These are phyloP conservation scores for Stenopsyche tienmushanensis DNA, from an alignment of 1,140 invertebrate genomes.

Conservation along the genomic window DNA sequence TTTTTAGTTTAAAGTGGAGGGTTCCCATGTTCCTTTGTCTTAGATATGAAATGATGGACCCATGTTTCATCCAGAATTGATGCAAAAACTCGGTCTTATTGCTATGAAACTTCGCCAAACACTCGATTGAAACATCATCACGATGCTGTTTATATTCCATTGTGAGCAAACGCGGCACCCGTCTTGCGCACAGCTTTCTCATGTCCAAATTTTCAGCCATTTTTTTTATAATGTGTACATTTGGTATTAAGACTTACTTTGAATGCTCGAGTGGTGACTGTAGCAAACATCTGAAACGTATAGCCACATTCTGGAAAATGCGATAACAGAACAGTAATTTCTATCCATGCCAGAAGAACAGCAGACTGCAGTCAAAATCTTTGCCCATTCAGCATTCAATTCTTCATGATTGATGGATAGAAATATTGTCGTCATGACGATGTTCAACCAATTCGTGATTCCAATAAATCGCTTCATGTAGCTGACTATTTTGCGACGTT, in stretches of 20 bases:
- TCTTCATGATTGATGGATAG: constrained; percentile 41
- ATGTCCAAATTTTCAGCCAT: no score
- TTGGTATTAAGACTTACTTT: constrained; percentile 45
- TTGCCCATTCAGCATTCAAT: constrained; percentile 48
- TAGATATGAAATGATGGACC: no score
- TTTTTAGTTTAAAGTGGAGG: no score
- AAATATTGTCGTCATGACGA: constrained; percentile 45
- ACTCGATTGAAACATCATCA: no score
- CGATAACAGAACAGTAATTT: constrained; percentile 57
- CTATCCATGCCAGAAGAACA: constrained; percentile 56
- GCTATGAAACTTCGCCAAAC: no score
- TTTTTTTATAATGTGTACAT: background rate
- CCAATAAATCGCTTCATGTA: constrained; percentile 54
- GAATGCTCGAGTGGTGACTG: constrained; percentile 53
- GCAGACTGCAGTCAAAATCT: constrained; percentile 55
- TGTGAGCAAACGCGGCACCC: no score
- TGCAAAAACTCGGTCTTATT: no score
- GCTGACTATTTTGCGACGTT: constrained; percentile 48
- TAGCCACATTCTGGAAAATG: constrained; percentile 57
- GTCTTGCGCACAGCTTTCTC: no score
- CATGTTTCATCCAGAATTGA: no score
- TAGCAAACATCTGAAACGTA: constrained; percentile 58
- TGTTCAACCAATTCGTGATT: constrained; percentile 52
- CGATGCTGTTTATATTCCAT: no score
- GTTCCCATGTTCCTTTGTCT: no score